Evolutionary conservation across 2,888 invertebrate genomes (phyloP).

Genomic region (Scaeva pyrastri): DNA sequence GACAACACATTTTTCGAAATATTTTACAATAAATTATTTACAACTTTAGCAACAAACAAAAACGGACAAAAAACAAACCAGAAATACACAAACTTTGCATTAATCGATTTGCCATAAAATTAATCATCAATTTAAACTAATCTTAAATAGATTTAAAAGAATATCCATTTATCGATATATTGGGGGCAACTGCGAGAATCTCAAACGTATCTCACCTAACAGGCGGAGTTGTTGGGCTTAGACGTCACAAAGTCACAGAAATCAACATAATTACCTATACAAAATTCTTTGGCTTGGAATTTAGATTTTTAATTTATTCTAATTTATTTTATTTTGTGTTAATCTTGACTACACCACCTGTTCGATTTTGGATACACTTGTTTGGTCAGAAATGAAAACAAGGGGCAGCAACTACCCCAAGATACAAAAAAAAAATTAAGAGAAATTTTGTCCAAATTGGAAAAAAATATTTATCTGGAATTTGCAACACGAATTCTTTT

Average conservation of each 20-base stretch:
- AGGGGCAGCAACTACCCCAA: constrained; percentile 21
- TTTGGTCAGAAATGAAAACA: background rate
- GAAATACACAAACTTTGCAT: constrained; percentile 39
- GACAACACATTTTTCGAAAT: background rate
- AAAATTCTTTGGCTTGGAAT: constrained; percentile 8
- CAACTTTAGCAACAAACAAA: constrained; percentile 12
- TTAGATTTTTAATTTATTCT: constrained; percentile 25
- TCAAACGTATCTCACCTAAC: constrained; percentile 11
- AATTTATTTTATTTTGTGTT: constrained; percentile 12
- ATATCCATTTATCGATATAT: background rate
- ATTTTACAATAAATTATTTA: background rate
- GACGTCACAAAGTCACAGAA: constrained; percentile 25
- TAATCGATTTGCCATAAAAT: constrained; percentile 64
- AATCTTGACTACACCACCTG: constrained; percentile 32
- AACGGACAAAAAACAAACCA: constrained; percentile 3
- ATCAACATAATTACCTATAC: constrained; percentile 17
- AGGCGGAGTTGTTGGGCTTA: background rate
- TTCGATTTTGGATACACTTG: constrained; percentile 8
- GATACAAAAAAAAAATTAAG: constrained; percentile 5
- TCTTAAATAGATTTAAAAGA: constrained; percentile 18
- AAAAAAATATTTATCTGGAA: constrained; percentile 10
- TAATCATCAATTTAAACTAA: constrained; percentile 53
- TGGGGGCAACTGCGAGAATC: too few relatives aligned
- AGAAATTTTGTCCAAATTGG: constrained; percentile 5
- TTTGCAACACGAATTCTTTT: constrained; percentile 49